Evolutionary conservation across 2,888 invertebrate genomes (phyloP).

Genomic region (Euzetes globulus): DNA sequence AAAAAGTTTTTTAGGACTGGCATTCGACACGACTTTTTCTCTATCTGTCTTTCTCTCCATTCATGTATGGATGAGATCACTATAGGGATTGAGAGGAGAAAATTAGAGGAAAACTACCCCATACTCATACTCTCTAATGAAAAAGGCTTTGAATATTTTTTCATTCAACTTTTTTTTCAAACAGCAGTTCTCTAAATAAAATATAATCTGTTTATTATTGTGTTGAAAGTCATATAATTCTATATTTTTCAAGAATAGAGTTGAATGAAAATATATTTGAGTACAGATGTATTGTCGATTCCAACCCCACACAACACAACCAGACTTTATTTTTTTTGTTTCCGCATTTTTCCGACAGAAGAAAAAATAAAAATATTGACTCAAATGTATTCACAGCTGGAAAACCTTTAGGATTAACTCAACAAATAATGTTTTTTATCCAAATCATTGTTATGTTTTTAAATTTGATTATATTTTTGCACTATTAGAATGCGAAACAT

Average conservation of each 20-base stretch:
- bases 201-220: constrained; percentile 21
- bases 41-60: neutral
- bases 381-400: constrained; percentile 2
- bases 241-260: neutral
- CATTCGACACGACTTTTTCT: neutral
- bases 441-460: no score
- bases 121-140: neutral
- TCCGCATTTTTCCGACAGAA: neutral
- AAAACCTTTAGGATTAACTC: constrained; percentile 6
- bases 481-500: no score
- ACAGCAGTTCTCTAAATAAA: neutral
- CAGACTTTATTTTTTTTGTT: neutral
- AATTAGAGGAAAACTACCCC: neutral
- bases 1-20: neutral
- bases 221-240: constrained; percentile 6
- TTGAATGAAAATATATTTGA: neutral
- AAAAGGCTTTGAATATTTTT: neutral
- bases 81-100: constrained; percentile 29
- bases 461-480: no score
- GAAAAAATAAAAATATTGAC: neutral
- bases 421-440: no score
- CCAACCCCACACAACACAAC: neutral
- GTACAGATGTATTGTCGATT: constrained; percentile 3
- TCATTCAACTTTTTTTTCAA: neutral
- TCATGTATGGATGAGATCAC: constrained; percentile 21